phyloP scores from a whole-genome alignment of 1,140 invertebrate genomes.

The Danaus plexippus region DNA sequence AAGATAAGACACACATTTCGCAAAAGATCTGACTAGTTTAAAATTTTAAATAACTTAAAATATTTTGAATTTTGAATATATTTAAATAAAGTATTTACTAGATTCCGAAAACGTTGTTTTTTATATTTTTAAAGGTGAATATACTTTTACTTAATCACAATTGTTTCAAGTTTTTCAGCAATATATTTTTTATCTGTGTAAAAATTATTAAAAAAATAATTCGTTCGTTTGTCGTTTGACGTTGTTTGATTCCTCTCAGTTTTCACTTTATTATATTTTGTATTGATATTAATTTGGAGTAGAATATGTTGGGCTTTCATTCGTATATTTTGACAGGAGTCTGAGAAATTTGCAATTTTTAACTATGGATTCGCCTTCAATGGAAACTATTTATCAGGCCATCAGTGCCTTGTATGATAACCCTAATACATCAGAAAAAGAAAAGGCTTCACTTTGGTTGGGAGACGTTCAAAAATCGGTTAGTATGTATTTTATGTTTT shows the following conservation, averaged over 20 bases:
- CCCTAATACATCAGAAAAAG: constrained; percentile 75
- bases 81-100: no score
- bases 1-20: no score
- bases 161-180: no score
- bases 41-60: no score
- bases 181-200: constrained; percentile 18
- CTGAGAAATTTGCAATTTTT: constrained; percentile 22
- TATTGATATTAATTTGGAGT: constrained; percentile 24
- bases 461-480: constrained; percentile 95
- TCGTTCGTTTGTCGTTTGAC: constrained; percentile 24
- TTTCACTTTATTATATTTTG: constrained; percentile 17
- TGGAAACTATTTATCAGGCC: constrained; percentile 63
- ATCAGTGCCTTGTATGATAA: constrained; percentile 66
- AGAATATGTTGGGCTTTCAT: constrained; percentile 35
- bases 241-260: constrained; percentile 29
- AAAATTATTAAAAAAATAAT: constrained; percentile 1
- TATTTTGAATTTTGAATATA: no score
- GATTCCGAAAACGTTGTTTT: no score
- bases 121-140: no score
- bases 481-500: constrained; percentile 60
- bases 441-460: constrained; percentile 93
- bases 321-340: constrained; percentile 35
- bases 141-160: no score
- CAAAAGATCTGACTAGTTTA: no score
- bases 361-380: constrained; percentile 56